Percentiles rank a stretch among this genome's conserved stretches.
phyloP scores from a whole-genome alignment of 2,888 invertebrate species.

The Meloe dianella region DNA sequence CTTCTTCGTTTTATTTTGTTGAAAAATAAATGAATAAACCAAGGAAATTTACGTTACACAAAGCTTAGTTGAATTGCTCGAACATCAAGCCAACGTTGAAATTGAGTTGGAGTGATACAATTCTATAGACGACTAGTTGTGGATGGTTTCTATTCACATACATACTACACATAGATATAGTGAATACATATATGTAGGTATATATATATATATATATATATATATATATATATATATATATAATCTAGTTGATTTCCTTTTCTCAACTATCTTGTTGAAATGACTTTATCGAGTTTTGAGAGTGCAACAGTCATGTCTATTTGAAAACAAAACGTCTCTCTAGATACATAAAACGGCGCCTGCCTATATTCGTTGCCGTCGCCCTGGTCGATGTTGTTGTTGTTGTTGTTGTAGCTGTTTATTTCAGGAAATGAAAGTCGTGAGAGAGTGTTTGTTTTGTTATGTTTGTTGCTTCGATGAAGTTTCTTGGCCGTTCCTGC shows the following conservation, averaged over 20 bases:
- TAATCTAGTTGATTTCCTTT: conserved; percentile 1
- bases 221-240: neutral
- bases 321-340: conserved; percentile 45
- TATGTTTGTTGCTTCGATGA: conserved; percentile 48
- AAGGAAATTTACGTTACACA: conserved; percentile 3
- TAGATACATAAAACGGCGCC: conserved; percentile 49
- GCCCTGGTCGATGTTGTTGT: conserved; percentile 37
- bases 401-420: conserved; percentile 52
- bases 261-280: conserved; percentile 16
- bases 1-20: neutral
- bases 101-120: conserved; percentile 5
- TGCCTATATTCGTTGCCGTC: conserved; percentile 32
- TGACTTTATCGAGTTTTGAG: conserved; percentile 23
- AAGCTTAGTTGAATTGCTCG: conserved; percentile 7
- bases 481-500: conserved; percentile 40
- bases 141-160: conserved; percentile 5
- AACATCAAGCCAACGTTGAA: conserved; percentile 5
- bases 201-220: neutral
- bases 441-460: conserved; percentile 51
- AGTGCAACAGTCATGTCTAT: conserved; percentile 38
- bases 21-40: conserved; percentile 2
- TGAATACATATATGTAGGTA: neutral
- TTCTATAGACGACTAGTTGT: conserved; percentile 7
- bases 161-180: neutral
- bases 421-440: conserved; percentile 55